phyloP scores from a whole-genome alignment of 2,113 vertebrate genomes.

The Puffinus mauretanicus region DNA sequence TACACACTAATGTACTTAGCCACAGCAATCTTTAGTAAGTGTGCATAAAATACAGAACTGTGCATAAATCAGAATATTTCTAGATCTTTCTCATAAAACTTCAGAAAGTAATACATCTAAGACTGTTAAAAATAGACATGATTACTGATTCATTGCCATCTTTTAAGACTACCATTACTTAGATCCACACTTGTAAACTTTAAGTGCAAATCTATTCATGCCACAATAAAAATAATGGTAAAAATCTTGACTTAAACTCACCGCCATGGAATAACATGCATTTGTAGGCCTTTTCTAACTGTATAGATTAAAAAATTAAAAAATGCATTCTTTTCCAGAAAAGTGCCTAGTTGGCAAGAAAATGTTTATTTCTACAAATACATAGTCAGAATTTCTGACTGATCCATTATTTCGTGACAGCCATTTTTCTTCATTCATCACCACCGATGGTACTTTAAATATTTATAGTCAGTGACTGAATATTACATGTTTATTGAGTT shows the following conservation, averaged over 20 bases:
- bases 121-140: not conserved
- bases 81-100: not conserved
- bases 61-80: not conserved
- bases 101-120: not conserved
- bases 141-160: not conserved
- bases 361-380: not conserved
- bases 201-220: not conserved
- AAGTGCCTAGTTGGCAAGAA: not conserved
- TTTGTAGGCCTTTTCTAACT: not conserved
- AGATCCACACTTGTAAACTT: not conserved
- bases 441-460: not conserved
- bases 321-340: not conserved
- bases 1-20: not conserved
- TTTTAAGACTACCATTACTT: not conserved
- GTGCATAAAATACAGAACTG: not conserved
- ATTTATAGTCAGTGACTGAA: constrained; percentile 7
- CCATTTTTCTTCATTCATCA: not conserved
- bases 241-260: not conserved
- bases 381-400: not conserved
- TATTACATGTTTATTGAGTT: constrained; percentile 21
- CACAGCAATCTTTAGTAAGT: not conserved
- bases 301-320: not conserved
- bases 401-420: not conserved
- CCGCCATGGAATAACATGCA: not conserved
- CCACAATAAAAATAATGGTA: not conserved